Evolutionary conservation across 2,113 vertebrate species (phyloP), one percentile per base, ranked within the genome.

Genomic region (Poicephalus meyeri): DNA sequence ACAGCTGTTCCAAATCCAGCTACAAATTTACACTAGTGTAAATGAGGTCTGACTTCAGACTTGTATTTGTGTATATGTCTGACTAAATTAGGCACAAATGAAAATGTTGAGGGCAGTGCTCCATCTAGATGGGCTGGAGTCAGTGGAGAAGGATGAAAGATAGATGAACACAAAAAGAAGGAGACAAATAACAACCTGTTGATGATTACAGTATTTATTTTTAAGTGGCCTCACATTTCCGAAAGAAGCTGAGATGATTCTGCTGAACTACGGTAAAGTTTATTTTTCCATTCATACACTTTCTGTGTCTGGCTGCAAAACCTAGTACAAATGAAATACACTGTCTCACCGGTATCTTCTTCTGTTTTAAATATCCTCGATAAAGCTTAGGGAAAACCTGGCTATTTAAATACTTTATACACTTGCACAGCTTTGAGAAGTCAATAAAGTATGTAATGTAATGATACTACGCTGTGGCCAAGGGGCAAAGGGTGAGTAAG

Each of bases 51-150:
- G 83, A 92, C 78, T 95, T 96, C 86, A 96, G 86, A 78, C 72
- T 69, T 50, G 63, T 88, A 83, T 88, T 93, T 96, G 35, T 94
- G 65, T 91, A 33, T 94, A 50, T 44, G 55, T 83, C 86, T 91
- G 95, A 80, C 93, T 96, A 96, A 96, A 95, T 96, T 96, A 95
- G 90, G 79, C 65, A 86, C 72, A 89, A 93, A 91, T 44, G 20
- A 95, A 96, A 96, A 89, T 86, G 69, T 29, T 88, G 69, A 84
- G 77, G 88, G 76, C 65, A 74, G 33, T 25, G 31, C 61, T 96
- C 83, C 88, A 93, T 94, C 77, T 92, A 86, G 82, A 96, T 93
- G 21, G 65, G 29, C 56, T 89, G 77, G 56, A 95, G 91, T 91
- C 84, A 83, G 71, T 69, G 70, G 44, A 89, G 79, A 88, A 71